phyloP scores from a whole-genome alignment of 2,113 vertebrate species.

The Laticauda colubrina region DNA sequence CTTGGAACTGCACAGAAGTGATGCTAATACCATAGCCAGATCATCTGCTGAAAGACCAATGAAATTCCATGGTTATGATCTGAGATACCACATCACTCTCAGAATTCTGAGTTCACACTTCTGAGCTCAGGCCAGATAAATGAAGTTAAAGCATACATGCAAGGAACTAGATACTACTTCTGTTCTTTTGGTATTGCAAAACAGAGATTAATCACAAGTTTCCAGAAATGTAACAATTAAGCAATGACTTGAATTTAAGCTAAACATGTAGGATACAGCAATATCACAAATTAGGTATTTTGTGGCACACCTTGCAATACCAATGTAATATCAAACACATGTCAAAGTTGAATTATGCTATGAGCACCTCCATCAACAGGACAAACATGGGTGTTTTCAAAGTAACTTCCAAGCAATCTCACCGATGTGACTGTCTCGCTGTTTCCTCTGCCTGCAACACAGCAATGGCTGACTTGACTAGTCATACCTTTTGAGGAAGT shows the following conservation, averaged over 20 bases:
- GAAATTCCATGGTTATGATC: background rate
- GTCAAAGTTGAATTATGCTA: background rate
- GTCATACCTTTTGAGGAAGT: background rate
- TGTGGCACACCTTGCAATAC: background rate
- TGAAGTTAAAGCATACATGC: background rate
- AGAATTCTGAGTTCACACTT: background rate
- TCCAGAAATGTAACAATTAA: background rate
- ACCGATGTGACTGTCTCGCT: background rate
- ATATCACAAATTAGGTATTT: background rate
- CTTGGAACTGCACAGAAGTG: background rate
- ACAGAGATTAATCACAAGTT: background rate
- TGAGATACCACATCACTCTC: background rate
- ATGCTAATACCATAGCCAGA: background rate
- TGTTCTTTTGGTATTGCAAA: background rate
- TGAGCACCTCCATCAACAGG: background rate
- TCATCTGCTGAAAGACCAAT: conserved; percentile 5
- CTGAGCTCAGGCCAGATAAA: background rate
- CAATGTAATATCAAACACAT: background rate
- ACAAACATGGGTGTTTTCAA: background rate
- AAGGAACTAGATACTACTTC: background rate
- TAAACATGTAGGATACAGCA: background rate
- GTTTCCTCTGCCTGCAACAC: background rate
- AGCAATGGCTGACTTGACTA: background rate
- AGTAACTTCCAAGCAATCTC: background rate
- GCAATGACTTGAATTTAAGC: background rate